Evolutionary conservation across 1,140 invertebrate genomes (phyloP), one percentile per base, ranked within the genome.

Genomic region (Brachionus sp.): DNA sequence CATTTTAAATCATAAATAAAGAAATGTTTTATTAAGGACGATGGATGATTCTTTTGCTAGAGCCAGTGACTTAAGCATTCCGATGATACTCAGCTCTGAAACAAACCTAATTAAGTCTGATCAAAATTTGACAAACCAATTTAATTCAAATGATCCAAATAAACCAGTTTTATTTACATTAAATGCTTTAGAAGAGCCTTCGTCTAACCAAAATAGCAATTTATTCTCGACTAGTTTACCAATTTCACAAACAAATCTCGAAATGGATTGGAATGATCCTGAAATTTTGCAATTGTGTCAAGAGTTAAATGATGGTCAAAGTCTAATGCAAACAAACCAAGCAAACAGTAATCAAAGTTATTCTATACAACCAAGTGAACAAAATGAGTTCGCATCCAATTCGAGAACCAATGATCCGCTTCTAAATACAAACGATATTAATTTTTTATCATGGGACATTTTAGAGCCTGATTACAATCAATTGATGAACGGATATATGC

Each of bases 231-330:
- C 50, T 25, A 57, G 50, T 23, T 25, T 57, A 9, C 50, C 50
- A 57, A 57, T 19, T 19, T 4, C 50, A 9, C 50, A 57, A 57
- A 19, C 37, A 75, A 44, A 75, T 25, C 16, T 75, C 0, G 70
- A 75, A 25, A 75, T 75, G 70, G 70, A 75, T 25, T 75, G 70
- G 70, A 75, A 75, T 46, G 70, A 75, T 25, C 19, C 19, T 5
- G 70, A 46, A 13, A 46, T 75, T 25, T 75, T 75, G 0, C n/a
- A 75, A 19, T 13, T 75, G 10, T 75, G 42, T 19, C 25, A 23
- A 33, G 70, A 75, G 5, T 75, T 75, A 16, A 46, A 44, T 13
- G 25, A 23, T 50, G 12, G 44, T 19, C 0, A 46, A 25, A 75
- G 44, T 46, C 23, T 46, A 16, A 75, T 75, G 16, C 16, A 35